Evolutionary conservation across 1,140 invertebrate genomes (phyloP), one percentile per base, ranked within the genome.

Genomic region (Nasonia longicornis): DNA sequence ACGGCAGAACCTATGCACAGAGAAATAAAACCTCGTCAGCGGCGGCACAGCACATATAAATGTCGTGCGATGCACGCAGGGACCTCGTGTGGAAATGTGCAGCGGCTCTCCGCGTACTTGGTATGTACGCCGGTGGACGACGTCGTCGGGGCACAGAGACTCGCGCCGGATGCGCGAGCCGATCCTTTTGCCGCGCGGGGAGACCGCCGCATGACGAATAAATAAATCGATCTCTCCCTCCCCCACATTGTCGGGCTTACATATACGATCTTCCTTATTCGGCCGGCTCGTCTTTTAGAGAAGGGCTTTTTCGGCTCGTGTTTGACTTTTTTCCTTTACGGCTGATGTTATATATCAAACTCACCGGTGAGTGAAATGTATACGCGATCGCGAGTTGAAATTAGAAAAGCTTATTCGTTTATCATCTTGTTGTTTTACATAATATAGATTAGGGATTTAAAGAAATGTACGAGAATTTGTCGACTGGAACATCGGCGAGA

Each of bases 51-150:
- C 52, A 58, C 52, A 58, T n/a, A 58, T 58, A 58, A 58, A n/a
- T 58, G 20, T 58, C 52, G 52, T 7, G 20, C 20, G 52, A 58
- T 58, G 52, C 52, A 58, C 52, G 14, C 31, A 8, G 31, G 29
- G 66, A 31, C 38, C 38, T 71, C 66, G 29, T 26, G 42, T 52
- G 14, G 20, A 58, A 69, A 72, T 72, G 69, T 42, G 69, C 52
- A 73, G 52, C 31, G 52, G 16, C 20, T 20, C 20, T 7, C 20
- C 20, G n/a, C 14, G 26, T 31, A 69, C 26, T 80, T 80, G 67
- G 72, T 80, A 75, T 80, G 72, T 80, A 75, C 75, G 67, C 72
- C 63, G 72, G n/a, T 26, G 26, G 26, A 6, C 12, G 64, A 48
- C 31, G 29, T 58, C n/a, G 45, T 8, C 63, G 74, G 48, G 45